Percentiles rank a stretch among this genome's conserved stretches.
Evolutionary conservation across 2,113 vertebrate genomes (phyloP).

Genomic region (Lagopus muta): DNA sequence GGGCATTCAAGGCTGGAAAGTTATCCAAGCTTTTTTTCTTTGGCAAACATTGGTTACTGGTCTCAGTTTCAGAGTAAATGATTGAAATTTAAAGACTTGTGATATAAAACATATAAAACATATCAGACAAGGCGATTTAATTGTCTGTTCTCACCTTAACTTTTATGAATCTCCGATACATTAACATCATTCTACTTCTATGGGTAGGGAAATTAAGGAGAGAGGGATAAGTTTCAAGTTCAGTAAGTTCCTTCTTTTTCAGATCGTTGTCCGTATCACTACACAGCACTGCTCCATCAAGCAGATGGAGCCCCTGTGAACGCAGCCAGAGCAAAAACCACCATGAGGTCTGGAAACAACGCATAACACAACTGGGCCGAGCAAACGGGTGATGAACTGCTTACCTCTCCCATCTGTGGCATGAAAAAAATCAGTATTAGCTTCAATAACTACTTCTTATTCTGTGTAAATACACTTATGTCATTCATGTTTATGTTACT

Average conservation of each 20-base stretch:
- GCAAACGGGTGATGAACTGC: not conserved
- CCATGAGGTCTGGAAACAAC: not conserved
- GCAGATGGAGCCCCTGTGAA: not conserved
- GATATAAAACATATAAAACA: constrained; percentile 50
- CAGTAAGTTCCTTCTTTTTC: not conserved
- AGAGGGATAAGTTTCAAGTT: constrained; percentile 1
- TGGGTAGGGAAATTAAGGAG: constrained; percentile 8
- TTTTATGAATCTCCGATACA: constrained; percentile 55
- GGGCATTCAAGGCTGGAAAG: constrained; percentile 41
- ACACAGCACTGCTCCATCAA: not conserved
- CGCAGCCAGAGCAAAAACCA: not conserved
- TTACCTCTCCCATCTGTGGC: not conserved
- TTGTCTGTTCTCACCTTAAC: constrained; percentile 42
- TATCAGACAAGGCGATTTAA: constrained; percentile 46
- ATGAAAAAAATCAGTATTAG: not conserved
- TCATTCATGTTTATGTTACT: not conserved
- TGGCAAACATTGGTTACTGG: constrained; percentile 52
- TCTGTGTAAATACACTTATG: not conserved
- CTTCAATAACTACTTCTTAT: not conserved
- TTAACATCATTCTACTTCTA: constrained; percentile 36
- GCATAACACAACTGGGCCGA: not conserved
- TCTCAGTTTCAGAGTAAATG: constrained; percentile 46
- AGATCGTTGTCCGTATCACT: not conserved
- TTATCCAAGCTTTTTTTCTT: constrained; percentile 43
- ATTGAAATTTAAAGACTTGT: constrained; percentile 55